A percentile compares a stretch with the other conserved stretches of the same genome.
Conservation (phyloP, 2,113 vertebrate genomes). For the Nestor notabilis region DNA sequence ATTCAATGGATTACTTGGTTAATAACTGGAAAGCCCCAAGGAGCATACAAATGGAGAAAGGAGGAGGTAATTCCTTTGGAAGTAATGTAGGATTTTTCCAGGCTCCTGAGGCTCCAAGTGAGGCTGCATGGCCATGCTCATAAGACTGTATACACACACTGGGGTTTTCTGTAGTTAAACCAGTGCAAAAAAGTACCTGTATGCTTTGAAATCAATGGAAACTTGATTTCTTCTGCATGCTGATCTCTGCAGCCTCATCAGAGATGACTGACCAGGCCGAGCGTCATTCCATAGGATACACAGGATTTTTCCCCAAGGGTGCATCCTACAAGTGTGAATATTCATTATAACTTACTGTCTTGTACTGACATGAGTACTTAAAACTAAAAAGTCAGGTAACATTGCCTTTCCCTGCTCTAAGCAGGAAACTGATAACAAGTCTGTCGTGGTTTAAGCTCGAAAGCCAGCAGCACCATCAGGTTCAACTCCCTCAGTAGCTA, state of each 20-base stretch:
- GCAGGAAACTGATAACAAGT: neutral
- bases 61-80: neutral
- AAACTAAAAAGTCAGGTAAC: neutral
- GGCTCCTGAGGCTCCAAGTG: fast-evolving
- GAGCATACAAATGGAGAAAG: neutral
- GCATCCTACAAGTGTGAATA: neutral
- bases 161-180: neutral
- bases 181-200: neutral
- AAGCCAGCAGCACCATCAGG: neutral
- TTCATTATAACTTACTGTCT: neutral
- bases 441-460: neutral
- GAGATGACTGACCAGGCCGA: neutral
- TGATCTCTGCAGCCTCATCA: neutral
- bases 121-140: neutral
- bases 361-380: neutral
- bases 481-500: neutral
- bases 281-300: neutral
- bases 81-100: neutral
- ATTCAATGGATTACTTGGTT: neutral
- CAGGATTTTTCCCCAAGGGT: neutral
- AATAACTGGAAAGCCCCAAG: neutral
- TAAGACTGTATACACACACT: neutral
- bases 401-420: neutral
- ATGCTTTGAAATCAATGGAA: neutral
- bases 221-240: neutral